These are phyloP conservation scores for Drosophila trichaetosa DNA, from an alignment of 2,888 invertebrate species.

Conservation along the genomic window DNA sequence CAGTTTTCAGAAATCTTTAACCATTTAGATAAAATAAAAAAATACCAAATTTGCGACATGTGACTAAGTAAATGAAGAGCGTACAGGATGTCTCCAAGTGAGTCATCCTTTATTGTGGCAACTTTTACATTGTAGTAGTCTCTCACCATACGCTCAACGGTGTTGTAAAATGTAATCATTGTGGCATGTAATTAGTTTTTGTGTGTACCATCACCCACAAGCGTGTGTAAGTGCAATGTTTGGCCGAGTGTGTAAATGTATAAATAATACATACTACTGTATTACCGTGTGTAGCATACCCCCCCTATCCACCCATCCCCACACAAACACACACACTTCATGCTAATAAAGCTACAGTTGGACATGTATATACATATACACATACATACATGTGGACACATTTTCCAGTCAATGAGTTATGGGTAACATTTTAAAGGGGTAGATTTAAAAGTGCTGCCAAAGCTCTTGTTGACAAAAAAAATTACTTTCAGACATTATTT, in stretches of 20 bases:
- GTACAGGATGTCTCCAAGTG: constrained; percentile 1
- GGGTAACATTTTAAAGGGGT: constrained; percentile 2
- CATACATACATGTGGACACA: background rate
- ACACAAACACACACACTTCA: constrained; percentile 6
- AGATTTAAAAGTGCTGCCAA: constrained; percentile 2
- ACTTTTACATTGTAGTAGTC: constrained; percentile 15
- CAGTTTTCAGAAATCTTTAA: background rate
- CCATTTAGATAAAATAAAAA: background rate
- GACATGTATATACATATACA: background rate
- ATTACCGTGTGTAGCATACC: constrained; percentile 38
- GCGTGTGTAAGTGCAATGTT: constrained; percentile 27
- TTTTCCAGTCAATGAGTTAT: constrained; percentile 12
- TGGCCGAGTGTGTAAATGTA: constrained; percentile 27
- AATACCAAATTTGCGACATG: background rate
- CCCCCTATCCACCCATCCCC: background rate
- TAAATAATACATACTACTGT: constrained; percentile 62
- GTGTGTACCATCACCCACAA: constrained; percentile 40
- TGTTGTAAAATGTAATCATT: constrained; percentile 76
- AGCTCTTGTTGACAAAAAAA: background rate
- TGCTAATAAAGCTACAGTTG: constrained; percentile 31
- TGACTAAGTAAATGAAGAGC: background rate
- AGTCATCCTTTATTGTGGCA: background rate
- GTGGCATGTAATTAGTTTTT: constrained; percentile 80
- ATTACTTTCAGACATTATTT: background rate
- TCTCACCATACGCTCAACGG: constrained; percentile 48